Base-by-base conservation (phyloP, 2,888 invertebrate genomes). In the Cantharis rustica region DNA sequence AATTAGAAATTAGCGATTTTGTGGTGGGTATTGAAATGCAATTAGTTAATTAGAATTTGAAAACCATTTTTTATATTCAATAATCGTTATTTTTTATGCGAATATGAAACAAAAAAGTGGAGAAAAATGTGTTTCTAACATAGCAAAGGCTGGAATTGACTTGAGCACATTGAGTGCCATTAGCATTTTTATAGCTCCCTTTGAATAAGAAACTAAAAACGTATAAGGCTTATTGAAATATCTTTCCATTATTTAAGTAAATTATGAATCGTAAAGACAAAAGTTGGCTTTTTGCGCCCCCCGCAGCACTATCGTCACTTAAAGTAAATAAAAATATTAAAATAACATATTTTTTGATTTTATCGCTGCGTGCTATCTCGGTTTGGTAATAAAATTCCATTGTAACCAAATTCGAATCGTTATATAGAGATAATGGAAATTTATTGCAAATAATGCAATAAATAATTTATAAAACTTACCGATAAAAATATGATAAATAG, bases 111-210 rank as follows among this genome's bases (percentile, higher is more conserved):
- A 77, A 77, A 74, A 17, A 62, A 62, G 69, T 68, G 47, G 62
- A 69, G 64, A 62, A 26, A 71, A 71, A 72, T 72, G 77, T 74
- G 71, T 74, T 75, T 72, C 31, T 71, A 77, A 75, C 75, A 68
- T 63, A 47, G 47, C 47, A 47, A 4, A 75, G 63, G 75, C 64
- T 68, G 63, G 61, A 77, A 66, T 64, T 31, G 71, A 23, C 70
- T 70, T 62, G 68, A 72, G 66, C 72, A 68, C 76, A 72, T 76
- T 71, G 76, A 74, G 77, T 62, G 61, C 62, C 72, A 78, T 78
- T 78, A 78, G 78, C 78, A 78, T 78, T 78, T 78, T 78, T 78
- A 78, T 78, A 75, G 78, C 73, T 61, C 73, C 62, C 61, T 78
- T 78, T 75, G 78, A 75, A 75, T 78, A 75, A 78, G 78, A 75